phyloP scores from a whole-genome alignment of 2,113 vertebrate species.

The Muscicapa adusta region DNA sequence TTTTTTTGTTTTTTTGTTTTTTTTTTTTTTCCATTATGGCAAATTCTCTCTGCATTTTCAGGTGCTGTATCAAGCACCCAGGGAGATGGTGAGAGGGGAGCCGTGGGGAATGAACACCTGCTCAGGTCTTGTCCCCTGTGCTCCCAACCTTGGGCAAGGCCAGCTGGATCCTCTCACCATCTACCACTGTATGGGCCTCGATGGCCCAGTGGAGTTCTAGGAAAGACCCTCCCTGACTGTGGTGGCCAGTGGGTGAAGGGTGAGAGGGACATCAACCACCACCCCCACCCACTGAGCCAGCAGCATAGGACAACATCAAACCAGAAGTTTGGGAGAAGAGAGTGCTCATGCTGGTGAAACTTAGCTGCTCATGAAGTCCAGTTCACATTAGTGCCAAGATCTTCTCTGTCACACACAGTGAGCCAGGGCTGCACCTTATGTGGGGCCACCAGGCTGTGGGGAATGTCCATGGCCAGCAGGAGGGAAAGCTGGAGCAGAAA shows the following conservation, averaged over 20 bases:
- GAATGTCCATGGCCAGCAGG: not conserved
- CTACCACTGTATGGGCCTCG: not conserved
- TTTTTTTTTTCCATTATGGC: not conserved
- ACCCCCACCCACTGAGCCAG: not conserved
- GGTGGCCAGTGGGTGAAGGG: not conserved
- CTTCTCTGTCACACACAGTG: not conserved
- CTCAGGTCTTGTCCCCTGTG: not conserved
- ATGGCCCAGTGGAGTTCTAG: not conserved
- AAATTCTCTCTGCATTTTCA: not conserved
- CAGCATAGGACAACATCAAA: not conserved
- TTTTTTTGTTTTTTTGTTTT: too few relatives aligned
- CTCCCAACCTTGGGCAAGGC: not conserved
- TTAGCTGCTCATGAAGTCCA: conserved; percentile 19
- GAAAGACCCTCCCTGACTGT: not conserved
- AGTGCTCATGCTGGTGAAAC: not conserved
- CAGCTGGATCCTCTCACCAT: not conserved
- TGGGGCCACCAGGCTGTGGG: not conserved
- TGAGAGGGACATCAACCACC: not conserved
- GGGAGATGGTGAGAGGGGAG: not conserved
- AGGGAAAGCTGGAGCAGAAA: conserved; percentile 21
- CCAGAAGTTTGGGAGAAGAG: not conserved
- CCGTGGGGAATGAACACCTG: fast-evolving
- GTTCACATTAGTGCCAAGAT: conserved; percentile 41
- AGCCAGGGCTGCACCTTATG: not conserved
- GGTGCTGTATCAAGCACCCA: not conserved